Conservation (phyloP, 2,113 vertebrate genomes). For the Sula dactylatra region DNA sequence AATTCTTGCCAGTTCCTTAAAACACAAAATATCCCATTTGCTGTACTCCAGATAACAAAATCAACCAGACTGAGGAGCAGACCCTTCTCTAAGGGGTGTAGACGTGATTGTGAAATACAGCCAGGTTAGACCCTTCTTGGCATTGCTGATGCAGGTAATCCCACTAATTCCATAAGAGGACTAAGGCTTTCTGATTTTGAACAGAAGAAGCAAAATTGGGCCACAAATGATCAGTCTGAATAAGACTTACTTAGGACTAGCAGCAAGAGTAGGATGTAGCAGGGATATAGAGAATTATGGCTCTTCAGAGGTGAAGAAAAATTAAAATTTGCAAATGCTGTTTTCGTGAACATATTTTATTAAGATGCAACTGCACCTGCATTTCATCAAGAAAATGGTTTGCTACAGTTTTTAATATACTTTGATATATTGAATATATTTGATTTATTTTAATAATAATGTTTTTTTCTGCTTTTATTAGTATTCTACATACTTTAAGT, state of each 20-base stretch:
- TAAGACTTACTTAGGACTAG: neutral
- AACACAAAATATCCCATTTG: neutral
- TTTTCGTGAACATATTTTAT: conserved; percentile 16
- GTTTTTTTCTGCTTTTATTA: conserved; percentile 3
- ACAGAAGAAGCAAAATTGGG: neutral
- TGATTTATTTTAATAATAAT: conserved; percentile 33
- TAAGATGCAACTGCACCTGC: conserved; percentile 41
- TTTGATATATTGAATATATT: conserved; percentile 29
- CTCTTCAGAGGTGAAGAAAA: conserved; percentile 31
- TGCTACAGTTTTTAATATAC: conserved; percentile 37
- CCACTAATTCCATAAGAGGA: neutral
- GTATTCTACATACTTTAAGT: neutral
- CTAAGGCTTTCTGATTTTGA: neutral
- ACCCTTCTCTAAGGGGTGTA: neutral
- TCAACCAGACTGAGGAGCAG: neutral
- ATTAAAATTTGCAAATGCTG: conserved; percentile 35
- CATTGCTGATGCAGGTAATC: neutral
- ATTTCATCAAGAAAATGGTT: conserved; percentile 50
- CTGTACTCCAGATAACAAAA: neutral
- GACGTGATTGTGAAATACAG: neutral
- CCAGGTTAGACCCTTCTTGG: neutral
- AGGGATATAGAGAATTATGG: neutral
- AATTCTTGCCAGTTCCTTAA: neutral
- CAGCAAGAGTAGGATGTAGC: neutral
- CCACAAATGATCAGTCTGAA: neutral